Conservation (phyloP, 2,113 vertebrate species). For the Indri indri region DNA sequence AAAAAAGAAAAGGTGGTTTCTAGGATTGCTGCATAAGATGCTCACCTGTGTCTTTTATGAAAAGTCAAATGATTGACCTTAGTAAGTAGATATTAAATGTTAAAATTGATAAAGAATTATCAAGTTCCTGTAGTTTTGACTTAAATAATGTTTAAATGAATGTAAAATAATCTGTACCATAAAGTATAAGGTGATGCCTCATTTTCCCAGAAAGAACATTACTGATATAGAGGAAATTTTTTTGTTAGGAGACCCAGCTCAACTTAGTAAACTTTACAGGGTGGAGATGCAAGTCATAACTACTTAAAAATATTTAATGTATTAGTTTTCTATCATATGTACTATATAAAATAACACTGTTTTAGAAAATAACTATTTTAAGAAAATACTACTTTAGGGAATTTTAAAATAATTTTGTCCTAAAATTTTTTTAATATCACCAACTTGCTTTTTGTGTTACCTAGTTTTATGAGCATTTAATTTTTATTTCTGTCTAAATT, state of each 20-base stretch:
- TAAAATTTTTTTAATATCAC: not conserved
- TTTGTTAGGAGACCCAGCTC: not conserved
- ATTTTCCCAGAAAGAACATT: not conserved
- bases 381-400: not conserved
- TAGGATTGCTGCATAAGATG: not conserved
- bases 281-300: not conserved
- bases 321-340: not conserved
- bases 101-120: not conserved
- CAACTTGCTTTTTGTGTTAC: not conserved
- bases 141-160: not conserved
- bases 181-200: not conserved
- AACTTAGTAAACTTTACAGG: not conserved
- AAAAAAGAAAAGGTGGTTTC: not conserved
- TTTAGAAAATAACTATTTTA: not conserved
- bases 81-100: not conserved
- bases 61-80: not conserved
- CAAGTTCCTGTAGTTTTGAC: not conserved
- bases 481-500: slow-evolving; percentile 30
- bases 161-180: not conserved
- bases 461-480: not conserved
- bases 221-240: not conserved
- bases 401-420: not conserved
- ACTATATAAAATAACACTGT: not conserved
- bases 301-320: not conserved
- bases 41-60: not conserved